These are phyloP conservation scores for Alsophila aescularia DNA, from an alignment of 2,888 invertebrate species.

Conservation along the genomic window DNA sequence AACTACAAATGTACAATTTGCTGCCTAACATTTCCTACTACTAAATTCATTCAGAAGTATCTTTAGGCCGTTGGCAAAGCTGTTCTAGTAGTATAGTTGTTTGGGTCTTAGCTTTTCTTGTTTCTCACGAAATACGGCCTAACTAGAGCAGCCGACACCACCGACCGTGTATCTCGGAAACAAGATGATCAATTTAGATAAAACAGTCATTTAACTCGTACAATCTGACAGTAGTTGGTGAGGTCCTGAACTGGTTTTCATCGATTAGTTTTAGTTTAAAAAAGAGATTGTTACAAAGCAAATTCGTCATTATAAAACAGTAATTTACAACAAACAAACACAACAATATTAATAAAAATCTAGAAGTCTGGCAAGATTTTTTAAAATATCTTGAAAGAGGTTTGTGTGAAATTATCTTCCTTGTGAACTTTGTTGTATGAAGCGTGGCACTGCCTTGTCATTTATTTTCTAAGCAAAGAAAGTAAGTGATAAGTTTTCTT, in stretches of 20 bases:
- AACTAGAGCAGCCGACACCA: conserved; percentile 11
- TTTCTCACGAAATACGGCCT: conserved; percentile 17
- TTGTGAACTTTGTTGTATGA: too few species aligned
- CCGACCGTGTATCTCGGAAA: conserved; percentile 26
- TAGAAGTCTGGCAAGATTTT: too few species aligned
- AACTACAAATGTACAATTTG: not conserved
- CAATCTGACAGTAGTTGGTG: conserved; percentile 21
- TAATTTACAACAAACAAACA: too few species aligned
- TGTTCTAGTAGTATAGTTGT: conserved; percentile 18
- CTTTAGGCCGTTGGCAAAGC: conserved; percentile 6
- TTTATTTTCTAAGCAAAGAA: too few species aligned
- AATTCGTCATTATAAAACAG: too few species aligned
- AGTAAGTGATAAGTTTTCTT: too few species aligned
- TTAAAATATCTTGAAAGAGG: too few species aligned
- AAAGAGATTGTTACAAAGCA: not conserved
- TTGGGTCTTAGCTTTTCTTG: conserved; percentile 21
- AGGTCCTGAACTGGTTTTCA: conserved; percentile 16
- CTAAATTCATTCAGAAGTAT: not conserved
- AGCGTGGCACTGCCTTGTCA: too few species aligned
- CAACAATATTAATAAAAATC: too few species aligned
- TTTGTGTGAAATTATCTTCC: too few species aligned
- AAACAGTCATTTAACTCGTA: conserved; percentile 33
- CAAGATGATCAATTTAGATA: conserved; percentile 39
- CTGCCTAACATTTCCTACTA: not conserved
- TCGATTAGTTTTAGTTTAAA: conserved; percentile 4